Conservation (phyloP, 2,113 vertebrate genomes). For the Trichomycterus rosablanca region DNA sequence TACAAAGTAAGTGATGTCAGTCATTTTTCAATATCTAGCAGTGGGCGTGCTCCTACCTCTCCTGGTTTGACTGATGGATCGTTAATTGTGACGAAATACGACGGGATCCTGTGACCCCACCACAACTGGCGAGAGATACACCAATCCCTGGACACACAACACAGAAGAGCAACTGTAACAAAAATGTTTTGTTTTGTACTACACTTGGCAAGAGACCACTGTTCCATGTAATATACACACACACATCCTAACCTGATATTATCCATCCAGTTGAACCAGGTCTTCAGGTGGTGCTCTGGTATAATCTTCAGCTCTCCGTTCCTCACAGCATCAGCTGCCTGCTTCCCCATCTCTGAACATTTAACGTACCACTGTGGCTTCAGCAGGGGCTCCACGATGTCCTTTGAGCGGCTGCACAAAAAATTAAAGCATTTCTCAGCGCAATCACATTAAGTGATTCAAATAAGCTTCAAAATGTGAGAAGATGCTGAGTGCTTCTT, state of each 20-base stretch:
- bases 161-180: no score
- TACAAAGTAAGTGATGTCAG: not conserved
- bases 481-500: no score
- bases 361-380: constrained; percentile 89
- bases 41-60: constrained; percentile 62
- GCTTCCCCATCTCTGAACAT: constrained; percentile 79
- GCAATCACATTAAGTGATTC: no score
- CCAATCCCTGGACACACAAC: constrained; percentile 72
- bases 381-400: constrained; percentile 84
- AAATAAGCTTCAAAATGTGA: no score
- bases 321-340: constrained; percentile 76
- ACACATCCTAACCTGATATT: constrained; percentile 73
- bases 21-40: no score
- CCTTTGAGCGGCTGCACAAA: constrained; percentile 79
- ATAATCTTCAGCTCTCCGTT: constrained; percentile 80
- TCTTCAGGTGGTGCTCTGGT: constrained; percentile 80
- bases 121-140: constrained; percentile 88
- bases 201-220: not conserved
- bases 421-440: no score
- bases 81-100: constrained; percentile 77
- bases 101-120: constrained; percentile 89
- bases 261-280: constrained; percentile 89
- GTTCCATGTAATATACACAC: not conserved
- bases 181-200: no score
- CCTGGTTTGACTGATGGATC: constrained; percentile 74